These are phyloP conservation scores for Gymnodraco acuticeps DNA, from an alignment of 2,797 vertebrate genomes.

Conservation along the genomic window DNA sequence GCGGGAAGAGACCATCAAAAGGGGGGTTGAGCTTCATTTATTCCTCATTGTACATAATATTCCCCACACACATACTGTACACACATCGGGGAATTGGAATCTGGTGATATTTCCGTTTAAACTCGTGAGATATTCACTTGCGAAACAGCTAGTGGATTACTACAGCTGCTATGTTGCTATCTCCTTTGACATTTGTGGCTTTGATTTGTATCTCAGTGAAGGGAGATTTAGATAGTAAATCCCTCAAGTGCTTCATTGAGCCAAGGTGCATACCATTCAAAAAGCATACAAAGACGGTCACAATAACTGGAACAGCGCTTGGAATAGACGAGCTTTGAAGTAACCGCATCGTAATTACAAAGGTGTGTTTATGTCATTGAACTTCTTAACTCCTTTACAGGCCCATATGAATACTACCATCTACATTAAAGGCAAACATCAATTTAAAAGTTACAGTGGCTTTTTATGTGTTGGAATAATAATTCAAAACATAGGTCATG, in stretches of 20 bases:
- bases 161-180: slow-evolving; percentile 52
- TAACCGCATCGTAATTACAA: slow-evolving; percentile 10
- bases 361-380: neutral
- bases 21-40: slow-evolving; percentile 12
- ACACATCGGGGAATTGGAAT: neutral
- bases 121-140: slow-evolving; percentile 4
- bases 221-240: slow-evolving; percentile 77
- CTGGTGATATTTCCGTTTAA: neutral
- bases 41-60: slow-evolving; percentile 30
- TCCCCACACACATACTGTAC: neutral
- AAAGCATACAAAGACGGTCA: slow-evolving; percentile 18
- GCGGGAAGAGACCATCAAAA: slow-evolving; percentile 34
- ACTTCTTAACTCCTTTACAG: neutral
- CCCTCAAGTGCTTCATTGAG: slow-evolving; percentile 62
- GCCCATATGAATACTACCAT: neutral
- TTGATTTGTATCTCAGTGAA: slow-evolving; percentile 75
- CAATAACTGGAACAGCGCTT: slow-evolving; percentile 26
- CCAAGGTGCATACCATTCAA: slow-evolving; percentile 33
- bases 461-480: too few species aligned
- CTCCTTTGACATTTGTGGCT: slow-evolving; percentile 75
- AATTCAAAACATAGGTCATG: too few species aligned
- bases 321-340: slow-evolving; percentile 31
- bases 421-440: neutral
- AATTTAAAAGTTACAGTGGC: too few species aligned
- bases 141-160: slow-evolving; percentile 70